Evolutionary conservation across 2,113 vertebrate genomes (phyloP).

Genomic region (Menura novaehollandiae): DNA sequence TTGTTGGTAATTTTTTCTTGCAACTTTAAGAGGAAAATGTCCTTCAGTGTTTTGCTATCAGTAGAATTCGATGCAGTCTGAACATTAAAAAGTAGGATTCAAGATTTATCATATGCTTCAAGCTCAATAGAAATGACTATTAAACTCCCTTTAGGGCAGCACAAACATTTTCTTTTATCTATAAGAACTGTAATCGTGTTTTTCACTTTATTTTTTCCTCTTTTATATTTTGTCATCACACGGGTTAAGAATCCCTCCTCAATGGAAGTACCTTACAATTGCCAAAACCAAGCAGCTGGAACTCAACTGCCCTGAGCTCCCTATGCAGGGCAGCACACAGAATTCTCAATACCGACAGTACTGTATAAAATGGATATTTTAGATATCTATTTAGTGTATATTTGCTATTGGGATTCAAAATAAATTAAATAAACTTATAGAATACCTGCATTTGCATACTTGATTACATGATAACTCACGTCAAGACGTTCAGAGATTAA

Average conservation of each 20-base stretch:
- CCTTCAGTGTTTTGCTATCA: neutral
- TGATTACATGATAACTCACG: neutral
- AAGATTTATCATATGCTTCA: conserved; percentile 29
- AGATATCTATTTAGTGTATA: conserved; percentile 58
- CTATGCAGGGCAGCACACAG: neutral
- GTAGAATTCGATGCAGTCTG: neutral
- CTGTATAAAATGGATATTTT: conserved; percentile 53
- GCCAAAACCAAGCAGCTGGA: conserved; percentile 30
- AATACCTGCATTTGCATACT: neutral
- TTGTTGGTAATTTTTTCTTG: neutral
- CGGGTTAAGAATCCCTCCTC: neutral
- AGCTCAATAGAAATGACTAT: conserved; percentile 54
- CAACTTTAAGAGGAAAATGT: neutral
- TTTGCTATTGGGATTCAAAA: conserved; percentile 52
- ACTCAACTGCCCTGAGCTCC: neutral
- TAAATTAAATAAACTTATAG: conserved; percentile 57
- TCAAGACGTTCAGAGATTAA: neutral
- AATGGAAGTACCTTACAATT: neutral
- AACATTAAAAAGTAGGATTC: conserved; percentile 5
- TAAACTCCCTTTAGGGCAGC: conserved; percentile 45
- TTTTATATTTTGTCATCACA: neutral
- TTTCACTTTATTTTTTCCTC: neutral
- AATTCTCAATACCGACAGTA: conserved; percentile 52
- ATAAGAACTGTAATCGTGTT: neutral
- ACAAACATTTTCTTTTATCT: conserved; percentile 13